These are phyloP conservation scores for Cinclus cinclus DNA, from an alignment of 2,113 vertebrate species.

Conservation along the genomic window DNA sequence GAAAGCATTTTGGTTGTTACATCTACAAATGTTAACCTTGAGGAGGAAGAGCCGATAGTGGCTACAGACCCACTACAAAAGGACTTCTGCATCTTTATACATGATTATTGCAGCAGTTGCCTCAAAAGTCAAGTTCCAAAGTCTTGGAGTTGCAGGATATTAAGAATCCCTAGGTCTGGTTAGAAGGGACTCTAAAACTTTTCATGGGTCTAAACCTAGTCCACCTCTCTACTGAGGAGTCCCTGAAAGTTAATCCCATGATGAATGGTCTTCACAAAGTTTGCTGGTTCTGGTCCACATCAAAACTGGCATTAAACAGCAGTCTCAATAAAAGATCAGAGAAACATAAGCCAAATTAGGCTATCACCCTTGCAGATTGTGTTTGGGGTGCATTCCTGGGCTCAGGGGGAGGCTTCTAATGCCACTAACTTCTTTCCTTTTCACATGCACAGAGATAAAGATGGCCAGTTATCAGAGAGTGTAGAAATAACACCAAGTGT, in stretches of 20 bases:
- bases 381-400: conserved; percentile 49
- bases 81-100: not conserved
- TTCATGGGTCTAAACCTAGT: not conserved
- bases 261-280: conserved; percentile 43
- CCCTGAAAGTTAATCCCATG: conserved; percentile 43
- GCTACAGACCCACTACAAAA: not conserved
- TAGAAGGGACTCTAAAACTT: not conserved
- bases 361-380: conserved; percentile 25
- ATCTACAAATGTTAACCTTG: not conserved
- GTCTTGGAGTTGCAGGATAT: not conserved
- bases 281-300: conserved; percentile 42
- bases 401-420: conserved; percentile 13
- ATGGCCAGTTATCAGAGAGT: conserved; percentile 43
- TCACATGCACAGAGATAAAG: conserved; percentile 56
- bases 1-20: not conserved
- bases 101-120: not conserved
- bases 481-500: conserved; percentile 50
- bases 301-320: conserved; percentile 56
- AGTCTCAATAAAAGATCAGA: conserved; percentile 64
- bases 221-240: not conserved
- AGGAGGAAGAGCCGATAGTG: not conserved
- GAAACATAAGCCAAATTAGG: not conserved
- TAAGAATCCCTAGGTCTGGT: not conserved
- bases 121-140: not conserved
- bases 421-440: conserved; percentile 43